Evolutionary conservation across 92 coral and sea anemone genomes (phyloP).

Genomic region (Epizoanthus illoricatus): DNA sequence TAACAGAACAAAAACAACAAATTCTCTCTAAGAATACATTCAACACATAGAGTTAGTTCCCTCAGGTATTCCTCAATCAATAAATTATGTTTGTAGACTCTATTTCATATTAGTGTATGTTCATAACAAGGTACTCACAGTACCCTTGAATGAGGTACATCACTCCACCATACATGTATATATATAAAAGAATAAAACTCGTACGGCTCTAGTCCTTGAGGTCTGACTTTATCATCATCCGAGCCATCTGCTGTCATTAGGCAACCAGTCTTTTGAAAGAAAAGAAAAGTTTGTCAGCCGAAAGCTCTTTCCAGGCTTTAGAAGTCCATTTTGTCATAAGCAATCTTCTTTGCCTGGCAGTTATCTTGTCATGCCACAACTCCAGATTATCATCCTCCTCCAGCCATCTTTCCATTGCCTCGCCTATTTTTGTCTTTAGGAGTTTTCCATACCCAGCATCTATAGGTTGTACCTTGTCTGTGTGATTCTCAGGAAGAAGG

Average conservation of each 20-base stretch:
- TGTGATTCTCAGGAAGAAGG: conserved; percentile 24
- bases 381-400: conserved; percentile 32
- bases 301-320: conserved; percentile 38
- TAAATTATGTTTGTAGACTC: background rate
- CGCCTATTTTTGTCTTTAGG: conserved; percentile 23
- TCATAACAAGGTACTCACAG: conserved; percentile 1
- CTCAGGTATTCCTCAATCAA: too few species aligned
- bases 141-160: conserved; percentile 6
- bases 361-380: conserved; percentile 28
- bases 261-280: too few species aligned
- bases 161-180: conserved; percentile 4
- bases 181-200: background rate
- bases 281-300: conserved; percentile 5
- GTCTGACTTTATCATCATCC: too few species aligned
- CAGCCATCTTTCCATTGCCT: conserved; percentile 30
- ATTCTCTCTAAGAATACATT: background rate
- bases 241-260: too few species aligned
- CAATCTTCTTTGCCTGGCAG: conserved; percentile 13
- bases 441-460: conserved; percentile 37
- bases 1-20: too few species aligned
- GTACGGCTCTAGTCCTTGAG: too few species aligned
- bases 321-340: conserved; percentile 28
- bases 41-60: too few species aligned
- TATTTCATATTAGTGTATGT: conserved; percentile 3
- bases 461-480: conserved; percentile 31